Conservation (phyloP, 2,797 vertebrate genomes). For the Neostethus bicornis region DNA sequence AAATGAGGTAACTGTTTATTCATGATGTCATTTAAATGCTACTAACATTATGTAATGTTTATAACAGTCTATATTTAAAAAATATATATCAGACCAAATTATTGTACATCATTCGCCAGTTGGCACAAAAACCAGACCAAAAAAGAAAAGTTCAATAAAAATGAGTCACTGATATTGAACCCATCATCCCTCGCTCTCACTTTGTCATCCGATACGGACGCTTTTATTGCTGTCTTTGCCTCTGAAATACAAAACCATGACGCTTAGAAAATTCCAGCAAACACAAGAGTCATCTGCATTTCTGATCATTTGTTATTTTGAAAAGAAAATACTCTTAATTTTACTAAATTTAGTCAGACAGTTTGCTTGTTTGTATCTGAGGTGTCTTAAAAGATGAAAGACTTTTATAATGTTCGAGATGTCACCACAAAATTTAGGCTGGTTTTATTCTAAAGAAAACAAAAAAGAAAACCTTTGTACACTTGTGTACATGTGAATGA, state of each 20-base stretch:
- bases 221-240: slow-evolving; percentile 43
- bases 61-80: background rate
- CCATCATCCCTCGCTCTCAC: slow-evolving; percentile 45
- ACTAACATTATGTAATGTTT: background rate
- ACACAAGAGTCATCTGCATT: slow-evolving; percentile 38
- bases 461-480: no score
- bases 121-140: slow-evolving; percentile 26
- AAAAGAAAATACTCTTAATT: no score
- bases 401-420: no score
- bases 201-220: slow-evolving; percentile 66
- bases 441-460: no score
- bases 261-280: slow-evolving; percentile 50
- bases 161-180: slow-evolving; percentile 68
- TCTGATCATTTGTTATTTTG: slow-evolving; percentile 16
- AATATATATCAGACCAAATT: background rate
- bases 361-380: no score
- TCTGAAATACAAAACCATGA: slow-evolving; percentile 43
- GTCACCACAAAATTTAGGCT: no score
- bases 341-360: no score
- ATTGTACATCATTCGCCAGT: background rate
- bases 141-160: slow-evolving; percentile 54
- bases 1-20: background rate
- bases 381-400: no score
- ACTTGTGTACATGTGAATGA: no score
- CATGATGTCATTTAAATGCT: background rate